Evolutionary conservation across 2,888 invertebrate genomes (phyloP), one percentile per base, ranked within the genome.

Genomic region (Dinocampus coccinellae): DNA sequence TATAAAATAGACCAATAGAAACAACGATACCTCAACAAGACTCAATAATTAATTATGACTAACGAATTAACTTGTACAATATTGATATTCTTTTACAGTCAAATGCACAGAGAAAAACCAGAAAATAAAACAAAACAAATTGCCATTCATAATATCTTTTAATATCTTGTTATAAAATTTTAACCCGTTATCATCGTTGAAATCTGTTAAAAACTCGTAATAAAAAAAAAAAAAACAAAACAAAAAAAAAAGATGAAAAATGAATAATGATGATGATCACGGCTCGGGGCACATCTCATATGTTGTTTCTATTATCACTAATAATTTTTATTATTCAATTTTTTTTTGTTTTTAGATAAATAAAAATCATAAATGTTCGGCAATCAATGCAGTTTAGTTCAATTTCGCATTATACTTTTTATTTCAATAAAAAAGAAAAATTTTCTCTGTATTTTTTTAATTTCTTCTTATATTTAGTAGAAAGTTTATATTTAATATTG

Each of bases 21-120:
- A 87, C 86, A 85, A 86, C 85, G 83, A 87, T 87, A 87, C 87
- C 86, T 87, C 87, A 87, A 85, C 80, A 86, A 86, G 83, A 85
- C 86, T 86, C 85, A 84, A 87, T 87, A 86, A 85, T 85, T 87
- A 83, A 85, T 84, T 84, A 84, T 84, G 81, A 79, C 81, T 83
- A 85, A 85, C 77, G 80, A 81, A 85, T 83, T 83, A 84, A 84
- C 81, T 79, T 87, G 85, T 87, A 87, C 85, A 87, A 85, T 87
- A 83, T 47, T 81, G 73, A 85, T 87, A 87, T 87, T 87, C 87
- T 87, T 87, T 87, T 87, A 87, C 87, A 85, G 85, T 80, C 79
- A 64, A 47, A 29, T 64, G 52, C 16, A 55, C 24, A 4, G 16
- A 20, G 34, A 60, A 16, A 42, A 47, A 39, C 39, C 13, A 39